A percentile compares a stretch with the other conserved stretches of the same genome.
Conservation (phyloP, 2,888 invertebrate genomes). For the Norana najaformis region DNA sequence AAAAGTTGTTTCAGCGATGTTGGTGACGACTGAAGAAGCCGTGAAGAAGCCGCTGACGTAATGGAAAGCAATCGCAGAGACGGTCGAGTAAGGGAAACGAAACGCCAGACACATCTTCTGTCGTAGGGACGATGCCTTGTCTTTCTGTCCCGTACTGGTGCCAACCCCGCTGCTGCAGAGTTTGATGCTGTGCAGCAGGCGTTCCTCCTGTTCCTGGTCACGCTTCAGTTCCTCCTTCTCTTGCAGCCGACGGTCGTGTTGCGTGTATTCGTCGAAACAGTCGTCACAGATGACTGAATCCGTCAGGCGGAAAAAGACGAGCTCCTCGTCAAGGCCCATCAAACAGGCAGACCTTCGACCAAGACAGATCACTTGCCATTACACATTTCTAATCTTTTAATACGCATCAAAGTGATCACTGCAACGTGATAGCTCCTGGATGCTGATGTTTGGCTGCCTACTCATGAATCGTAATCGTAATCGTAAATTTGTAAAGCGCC, state of each 20-base stretch:
- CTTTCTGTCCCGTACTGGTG: neutral
- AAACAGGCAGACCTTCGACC: neutral
- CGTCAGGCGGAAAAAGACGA: constrained; percentile 97
- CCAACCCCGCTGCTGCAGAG: neutral
- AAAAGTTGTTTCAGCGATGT: constrained; percentile 97
- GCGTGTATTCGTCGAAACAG: constrained; percentile 93
- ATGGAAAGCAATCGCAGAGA: constrained; percentile 98
- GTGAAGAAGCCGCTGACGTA: constrained; percentile 99
- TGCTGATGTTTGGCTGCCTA: no score
- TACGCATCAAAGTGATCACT: no score
- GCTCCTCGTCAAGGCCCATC: constrained; percentile 97
- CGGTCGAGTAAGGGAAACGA: constrained; percentile 96
- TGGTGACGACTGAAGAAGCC: constrained; percentile 97
- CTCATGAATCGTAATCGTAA: no score
- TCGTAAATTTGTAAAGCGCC: no score
- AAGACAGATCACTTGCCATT: neutral
- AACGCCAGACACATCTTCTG: constrained; percentile 99
- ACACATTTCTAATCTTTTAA: no score
- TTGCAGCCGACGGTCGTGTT: constrained; percentile 89
- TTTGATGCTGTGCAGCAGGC: constrained; percentile 95
- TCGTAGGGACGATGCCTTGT: constrained; percentile 66
- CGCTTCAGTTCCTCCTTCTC: constrained; percentile 88
- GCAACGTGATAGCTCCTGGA: no score
- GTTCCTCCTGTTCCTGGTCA: constrained; percentile 96
- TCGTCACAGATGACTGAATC: constrained; percentile 97